phyloP scores from a whole-genome alignment of 2,113 vertebrate genomes.

The Osmerus eperlanus region DNA sequence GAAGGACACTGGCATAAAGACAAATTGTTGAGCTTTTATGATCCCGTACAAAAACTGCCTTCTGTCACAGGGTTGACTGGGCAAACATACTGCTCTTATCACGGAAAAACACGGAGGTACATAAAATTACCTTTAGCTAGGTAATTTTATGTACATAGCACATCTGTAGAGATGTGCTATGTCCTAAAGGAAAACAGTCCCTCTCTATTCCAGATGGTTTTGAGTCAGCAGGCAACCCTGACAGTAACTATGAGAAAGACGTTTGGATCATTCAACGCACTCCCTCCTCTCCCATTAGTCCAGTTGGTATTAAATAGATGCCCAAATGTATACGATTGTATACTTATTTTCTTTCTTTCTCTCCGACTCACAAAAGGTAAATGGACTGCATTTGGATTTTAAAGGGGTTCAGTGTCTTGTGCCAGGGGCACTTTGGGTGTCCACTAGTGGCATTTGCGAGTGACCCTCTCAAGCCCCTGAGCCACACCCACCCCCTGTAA shows the following conservation, averaged over 20 bases:
- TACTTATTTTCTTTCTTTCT: too few species aligned
- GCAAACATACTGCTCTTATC: background rate
- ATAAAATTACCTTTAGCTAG: background rate
- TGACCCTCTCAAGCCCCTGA: background rate
- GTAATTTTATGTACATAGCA: too few species aligned
- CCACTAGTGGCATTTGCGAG: background rate
- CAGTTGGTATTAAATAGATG: too few species aligned
- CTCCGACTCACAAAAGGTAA: too few species aligned
- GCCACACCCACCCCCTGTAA: background rate
- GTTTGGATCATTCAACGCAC: too few species aligned
- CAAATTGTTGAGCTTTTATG: background rate
- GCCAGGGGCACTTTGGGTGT: background rate
- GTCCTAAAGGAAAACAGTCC: background rate
- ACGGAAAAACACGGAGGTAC: background rate
- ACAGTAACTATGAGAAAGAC: background rate
- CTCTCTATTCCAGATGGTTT: background rate
- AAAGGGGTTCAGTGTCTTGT: background rate
- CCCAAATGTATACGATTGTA: too few species aligned
- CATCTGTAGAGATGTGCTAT: too few species aligned
- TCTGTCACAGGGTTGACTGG: background rate
- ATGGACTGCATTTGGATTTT: too few species aligned
- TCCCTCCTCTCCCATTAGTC: too few species aligned
- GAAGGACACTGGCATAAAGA: background rate
- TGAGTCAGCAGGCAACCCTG: background rate
- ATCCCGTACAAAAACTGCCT: background rate